Evolutionary conservation across 2,113 vertebrate species (phyloP).

Genomic region (Brachyistius frenatus): DNA sequence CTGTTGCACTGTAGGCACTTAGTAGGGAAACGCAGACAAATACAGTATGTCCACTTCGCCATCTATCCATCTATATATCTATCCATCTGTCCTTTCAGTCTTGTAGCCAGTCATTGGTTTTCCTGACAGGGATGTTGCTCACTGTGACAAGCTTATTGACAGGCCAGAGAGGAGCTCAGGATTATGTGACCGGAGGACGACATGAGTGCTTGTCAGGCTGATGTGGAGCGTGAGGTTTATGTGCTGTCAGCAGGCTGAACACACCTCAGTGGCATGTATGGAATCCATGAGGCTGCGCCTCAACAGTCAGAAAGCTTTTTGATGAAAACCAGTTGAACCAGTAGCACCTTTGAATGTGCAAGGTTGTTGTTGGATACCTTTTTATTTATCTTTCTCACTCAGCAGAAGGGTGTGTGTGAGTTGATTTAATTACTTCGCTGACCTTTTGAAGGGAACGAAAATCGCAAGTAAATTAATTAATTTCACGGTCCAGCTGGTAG

Average conservation of each 20-base stretch:
- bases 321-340: slow-evolving; percentile 66
- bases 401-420: slow-evolving; percentile 29
- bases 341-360: slow-evolving; percentile 30
- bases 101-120: slow-evolving; percentile 36
- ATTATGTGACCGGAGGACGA: slow-evolving; percentile 51
- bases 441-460: slow-evolving; percentile 58
- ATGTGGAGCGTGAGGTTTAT: slow-evolving; percentile 42
- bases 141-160: slow-evolving; percentile 65
- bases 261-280: slow-evolving; percentile 54
- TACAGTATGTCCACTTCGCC: slow-evolving; percentile 58
- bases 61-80: slow-evolving; percentile 36
- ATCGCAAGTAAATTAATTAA: slow-evolving; percentile 32
- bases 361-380: background rate
- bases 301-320: background rate
- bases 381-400: slow-evolving; percentile 33
- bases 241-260: slow-evolving; percentile 36
- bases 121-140: slow-evolving; percentile 55
- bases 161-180: slow-evolving; percentile 35
- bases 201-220: slow-evolving; percentile 51
- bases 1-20: slow-evolving; percentile 34
- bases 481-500: slow-evolving; percentile 43
- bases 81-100: slow-evolving; percentile 37
- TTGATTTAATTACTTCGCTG: slow-evolving; percentile 59
- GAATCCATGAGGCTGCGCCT: slow-evolving; percentile 49
- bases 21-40: slow-evolving; percentile 27